Base-by-base conservation (phyloP, 2,797 vertebrate genomes). In the Lagorchestes hirsutus region DNA sequence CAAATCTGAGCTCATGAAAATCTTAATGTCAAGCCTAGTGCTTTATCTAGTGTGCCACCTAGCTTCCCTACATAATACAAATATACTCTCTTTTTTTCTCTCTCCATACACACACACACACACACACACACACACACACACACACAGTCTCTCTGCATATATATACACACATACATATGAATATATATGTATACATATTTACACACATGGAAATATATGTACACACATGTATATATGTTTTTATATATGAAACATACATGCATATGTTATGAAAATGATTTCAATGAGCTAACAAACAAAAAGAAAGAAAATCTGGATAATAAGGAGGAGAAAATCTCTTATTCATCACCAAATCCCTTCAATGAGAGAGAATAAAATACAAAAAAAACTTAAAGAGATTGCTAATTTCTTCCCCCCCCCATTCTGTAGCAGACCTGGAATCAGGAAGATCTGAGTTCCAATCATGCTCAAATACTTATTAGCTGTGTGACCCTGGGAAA, bases 241-340 rank as follows among this genome's bases (percentile, higher is more conserved):
- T 18, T 9, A 58, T 58, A 58, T 11, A 22, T 57, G 52, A 52
- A 52, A 52, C 58, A 59, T 59, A 29, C 58, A 11, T 59, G 56
- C 24, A 57, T 27, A 27, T 57, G 50, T 96, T 96, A 92, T 82
- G 28, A 31, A 95, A 94, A 95, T 92, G 57, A 95, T 95, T 97
- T 96, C 92, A 90, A 91, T 95, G 52, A 94, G 54, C 90, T 92
- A 92, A 93, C 50, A 57, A 90, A 95, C 16, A 34, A 87, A 28
- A 59, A 92, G 58, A 59, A 59, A 31, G 10, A 31, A 31, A 59
- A 59, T 59, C 28, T 59, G 28, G 58, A 1, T 22, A 22, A 92
- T 1, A 40, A 94, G 31, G 46, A 94, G 31, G 28, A 57, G 67
- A 97, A 95, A 90, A 92, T 90, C 13, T 96, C 57, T 93, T 92